Conservation (phyloP, 2,113 vertebrate species). For the Gobio gobio region DNA sequence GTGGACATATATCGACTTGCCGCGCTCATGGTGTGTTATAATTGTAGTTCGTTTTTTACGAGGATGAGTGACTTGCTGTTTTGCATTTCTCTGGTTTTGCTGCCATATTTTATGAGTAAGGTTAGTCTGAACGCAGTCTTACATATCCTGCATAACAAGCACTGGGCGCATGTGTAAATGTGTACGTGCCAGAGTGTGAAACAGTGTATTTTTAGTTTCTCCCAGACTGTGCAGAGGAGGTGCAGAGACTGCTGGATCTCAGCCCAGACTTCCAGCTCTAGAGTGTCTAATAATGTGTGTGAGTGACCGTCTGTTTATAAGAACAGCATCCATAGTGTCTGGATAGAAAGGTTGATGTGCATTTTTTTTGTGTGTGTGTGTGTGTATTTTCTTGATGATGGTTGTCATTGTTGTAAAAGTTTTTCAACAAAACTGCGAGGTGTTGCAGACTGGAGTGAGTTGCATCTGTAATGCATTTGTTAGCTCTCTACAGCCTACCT, state of each 20-base stretch:
- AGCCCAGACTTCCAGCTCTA: conserved; percentile 67
- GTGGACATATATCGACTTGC: conserved; percentile 32
- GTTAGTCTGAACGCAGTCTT: conserved; percentile 12
- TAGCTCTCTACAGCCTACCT: background rate
- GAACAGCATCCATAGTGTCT: conserved; percentile 16
- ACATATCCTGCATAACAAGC: background rate
- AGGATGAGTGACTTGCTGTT: conserved; percentile 9
- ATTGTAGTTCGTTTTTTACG: background rate
- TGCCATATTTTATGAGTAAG: conserved; percentile 3
- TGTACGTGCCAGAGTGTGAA: conserved; percentile 35
- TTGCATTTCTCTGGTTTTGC: conserved; percentile 12
- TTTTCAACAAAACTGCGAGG: background rate
- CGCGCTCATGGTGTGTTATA: background rate
- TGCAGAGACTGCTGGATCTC: conserved; percentile 67
- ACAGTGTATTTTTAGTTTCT: conserved; percentile 70
- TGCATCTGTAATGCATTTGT: background rate
- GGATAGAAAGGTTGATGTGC: background rate
- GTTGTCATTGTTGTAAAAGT: background rate
- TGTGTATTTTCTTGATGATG: background rate
- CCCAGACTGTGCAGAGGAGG: conserved; percentile 72
- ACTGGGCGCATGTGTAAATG: conserved; percentile 14
- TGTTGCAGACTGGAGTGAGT: background rate
- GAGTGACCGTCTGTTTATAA: conserved; percentile 12
- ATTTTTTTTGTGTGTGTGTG: background rate
- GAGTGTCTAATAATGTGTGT: conserved; percentile 40